These are phyloP conservation scores for Aleiodes alternator DNA, from an alignment of 2,888 invertebrate genomes.

Conservation along the genomic window DNA sequence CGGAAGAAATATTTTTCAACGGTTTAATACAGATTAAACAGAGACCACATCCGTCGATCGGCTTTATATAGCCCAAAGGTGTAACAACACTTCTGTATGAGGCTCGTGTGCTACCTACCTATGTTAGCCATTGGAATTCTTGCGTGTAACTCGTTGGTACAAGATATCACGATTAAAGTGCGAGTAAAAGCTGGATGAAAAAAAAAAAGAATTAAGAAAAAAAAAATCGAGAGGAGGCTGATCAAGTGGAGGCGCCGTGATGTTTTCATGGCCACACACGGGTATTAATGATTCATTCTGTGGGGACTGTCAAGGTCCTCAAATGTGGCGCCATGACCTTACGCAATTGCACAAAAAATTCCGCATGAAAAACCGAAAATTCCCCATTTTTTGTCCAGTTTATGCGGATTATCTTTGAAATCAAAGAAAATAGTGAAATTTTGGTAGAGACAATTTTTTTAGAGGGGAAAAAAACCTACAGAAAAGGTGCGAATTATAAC, in stretches of 20 bases:
- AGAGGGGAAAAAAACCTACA: neutral
- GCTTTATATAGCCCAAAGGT: constrained; percentile 61
- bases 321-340: constrained; percentile 32
- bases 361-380: neutral
- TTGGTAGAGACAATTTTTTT: neutral
- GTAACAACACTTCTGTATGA: constrained; percentile 55
- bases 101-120: constrained; percentile 52
- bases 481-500: neutral
- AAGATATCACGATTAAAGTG: constrained; percentile 45
- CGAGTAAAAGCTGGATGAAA: neutral
- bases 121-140: constrained; percentile 65
- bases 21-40: constrained; percentile 68
- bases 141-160: constrained; percentile 65
- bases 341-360: constrained; percentile 9
- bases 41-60: constrained; percentile 74
- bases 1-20: constrained; percentile 73
- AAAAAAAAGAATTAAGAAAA: constrained; percentile 34
- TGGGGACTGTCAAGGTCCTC: constrained; percentile 47
- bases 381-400: neutral
- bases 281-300: constrained; percentile 56
- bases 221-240: constrained; percentile 50
- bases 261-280: constrained; percentile 29
- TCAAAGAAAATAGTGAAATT: neutral
- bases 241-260: constrained; percentile 34
- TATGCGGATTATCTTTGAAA: too few relatives aligned